Base-by-base conservation (phyloP, 2,797 vertebrate species). In the Salmo trutta region DNA sequence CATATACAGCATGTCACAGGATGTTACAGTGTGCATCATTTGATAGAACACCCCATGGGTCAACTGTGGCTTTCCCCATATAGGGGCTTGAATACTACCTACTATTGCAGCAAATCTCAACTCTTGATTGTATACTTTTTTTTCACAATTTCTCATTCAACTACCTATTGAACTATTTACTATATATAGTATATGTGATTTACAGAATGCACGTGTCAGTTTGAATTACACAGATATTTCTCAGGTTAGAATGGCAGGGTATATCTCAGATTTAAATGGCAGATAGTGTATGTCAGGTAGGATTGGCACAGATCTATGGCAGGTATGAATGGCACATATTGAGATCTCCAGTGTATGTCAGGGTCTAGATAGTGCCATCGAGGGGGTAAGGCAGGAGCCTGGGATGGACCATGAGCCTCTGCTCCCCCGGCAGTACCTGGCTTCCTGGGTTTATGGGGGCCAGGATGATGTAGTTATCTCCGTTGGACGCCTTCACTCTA, bases 401-500 rank as follows among this genome's bases (percentile, higher is more conserved):
- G 90, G 92, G 90, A 86, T 92, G 91, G 84, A 92, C 81, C 90
- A 93, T 84, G 71, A 90, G 90, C 82, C 91, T 89, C 4, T 90
- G 91, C 15, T 24, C 24, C 83, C 89, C 88, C 78, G 82, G 79
- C 87, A 90, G 85, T 96, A 98, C 97, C 97, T 98, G 97, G 92
- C 96, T 96, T 88, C 96, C 96, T 0, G 96, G 95, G 73, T 96
- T 96, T 90, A 98, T 89, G 12, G 97, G 97, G 0, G 97, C 94
- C 76, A 99, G 91, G 90, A 98, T 97, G 93, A 98, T 98, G 89
- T 98, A 97, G 94, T 97, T 96, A 92, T 98, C 97, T 0, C 95
- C 90, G 2, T 94, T 93, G 16, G 95, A 86, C 0, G 97, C 93
- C 71, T 96, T 94, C 75, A 95, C 94, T 0, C 94, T 92, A 78